Evolutionary conservation across 2,113 vertebrate genomes (phyloP), one percentile per base, ranked within the genome.

Genomic region (Podarcis raffonei): DNA sequence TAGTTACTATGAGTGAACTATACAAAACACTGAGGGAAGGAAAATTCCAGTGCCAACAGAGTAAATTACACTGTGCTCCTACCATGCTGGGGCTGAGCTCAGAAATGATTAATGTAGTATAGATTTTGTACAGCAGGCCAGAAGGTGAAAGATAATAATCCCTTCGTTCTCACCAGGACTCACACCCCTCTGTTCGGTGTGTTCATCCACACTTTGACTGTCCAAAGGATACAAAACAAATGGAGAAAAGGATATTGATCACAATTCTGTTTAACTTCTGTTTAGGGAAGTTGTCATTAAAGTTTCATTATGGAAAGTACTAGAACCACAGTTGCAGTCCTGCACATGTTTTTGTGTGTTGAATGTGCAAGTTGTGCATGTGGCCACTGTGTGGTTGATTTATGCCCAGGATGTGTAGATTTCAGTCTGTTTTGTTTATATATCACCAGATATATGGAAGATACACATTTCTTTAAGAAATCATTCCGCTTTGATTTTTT

Each of bases 81-180:
- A 84, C 69, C 85, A 89, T 27, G 79, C 87, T 90, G 90, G 89
- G 66, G 65, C 23, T 91, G 80, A 81, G 74, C 78, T 88, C 90
- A 82, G 92, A 84, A 90, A 90, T 92, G 89, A 95, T 94, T 87
- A 91, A 90, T 92, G 92, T 80, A 27, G 81, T 91, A 53, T 92
- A 82, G 92, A 95, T 96, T 95, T 94, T 87, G 91, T 93, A 68
- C 79, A 93, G 91, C 85, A 92, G 91, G 91, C 93, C 91, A 96
- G 87, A 91, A 94, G 93, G 90, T 90, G 85, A 92, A 91, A 91
- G 90, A 88, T 95, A 93, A 92, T 87, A 85, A 95, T 95, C 90
- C 86, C 66, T 83, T 93, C 69, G 0, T 84, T 88, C 92, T 94
- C 90, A 88, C 81, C 77, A 92, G 87, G 92, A 94, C 78, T 91